A percentile compares a stretch with the other conserved stretches of the same genome.
phyloP scores from a whole-genome alignment of 1,140 invertebrate genomes.

The Drosophila dunni region DNA sequence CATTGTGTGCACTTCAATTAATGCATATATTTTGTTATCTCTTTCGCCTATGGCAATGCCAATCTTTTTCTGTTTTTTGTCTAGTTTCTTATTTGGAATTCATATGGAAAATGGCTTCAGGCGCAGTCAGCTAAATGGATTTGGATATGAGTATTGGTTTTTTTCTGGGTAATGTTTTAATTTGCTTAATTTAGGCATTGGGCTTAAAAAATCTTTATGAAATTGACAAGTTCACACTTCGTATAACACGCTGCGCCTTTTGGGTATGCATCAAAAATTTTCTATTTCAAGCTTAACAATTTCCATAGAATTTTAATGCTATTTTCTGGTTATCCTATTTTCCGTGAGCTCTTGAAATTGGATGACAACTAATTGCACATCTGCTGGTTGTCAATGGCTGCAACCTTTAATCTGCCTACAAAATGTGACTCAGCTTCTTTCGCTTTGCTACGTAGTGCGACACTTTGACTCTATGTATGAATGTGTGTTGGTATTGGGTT shows the following conservation, averaged over 20 bases:
- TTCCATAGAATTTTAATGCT: not conserved
- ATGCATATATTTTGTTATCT: slow-evolving; percentile 14
- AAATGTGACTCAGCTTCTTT: not conserved
- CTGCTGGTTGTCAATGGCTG: slow-evolving; percentile 5
- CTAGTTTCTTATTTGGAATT: not conserved
- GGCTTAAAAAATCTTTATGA: no score
- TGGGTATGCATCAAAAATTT: not conserved
- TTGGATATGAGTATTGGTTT: not conserved
- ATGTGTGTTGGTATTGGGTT: slow-evolving; percentile 2
- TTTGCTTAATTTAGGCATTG: no score
- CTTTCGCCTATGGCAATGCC: not conserved
- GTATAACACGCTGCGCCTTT: not conserved
- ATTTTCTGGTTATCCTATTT: slow-evolving; percentile 7
- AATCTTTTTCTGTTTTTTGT: not conserved
- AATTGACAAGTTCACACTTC: not conserved
- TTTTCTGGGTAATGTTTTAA: not conserved
- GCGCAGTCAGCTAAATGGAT: not conserved
- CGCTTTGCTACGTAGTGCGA: not conserved
- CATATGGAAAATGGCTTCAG: not conserved
- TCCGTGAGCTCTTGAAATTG: slow-evolving; percentile 14
- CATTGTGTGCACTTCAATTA: slow-evolving; percentile 65
- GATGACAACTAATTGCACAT: slow-evolving; percentile 31
- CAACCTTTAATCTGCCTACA: slow-evolving; percentile 12
- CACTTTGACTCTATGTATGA: not conserved
- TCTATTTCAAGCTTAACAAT: not conserved